phyloP scores from a whole-genome alignment of 2,797 vertebrate genomes.

The Cryptoprocta ferox region DNA sequence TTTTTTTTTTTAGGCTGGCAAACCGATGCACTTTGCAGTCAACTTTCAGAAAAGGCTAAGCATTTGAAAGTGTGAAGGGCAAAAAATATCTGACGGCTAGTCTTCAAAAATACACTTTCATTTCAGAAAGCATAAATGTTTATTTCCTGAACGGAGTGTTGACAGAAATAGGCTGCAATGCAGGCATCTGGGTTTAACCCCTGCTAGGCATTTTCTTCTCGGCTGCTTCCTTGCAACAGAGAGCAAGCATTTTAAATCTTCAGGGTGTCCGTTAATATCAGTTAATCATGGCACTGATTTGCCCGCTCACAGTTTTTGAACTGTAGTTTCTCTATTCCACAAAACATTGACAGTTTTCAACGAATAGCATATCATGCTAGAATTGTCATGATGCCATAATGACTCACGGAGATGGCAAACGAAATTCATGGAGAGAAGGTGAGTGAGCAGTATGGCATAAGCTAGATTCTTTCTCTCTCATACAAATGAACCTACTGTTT shows the following conservation, averaged over 20 bases:
- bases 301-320: constrained; percentile 71
- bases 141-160: constrained; percentile 88
- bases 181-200: constrained; percentile 95
- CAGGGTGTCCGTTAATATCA: constrained; percentile 78
- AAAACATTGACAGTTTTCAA: constrained; percentile 83
- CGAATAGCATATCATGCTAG: constrained; percentile 74
- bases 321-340: constrained; percentile 71
- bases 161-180: constrained; percentile 95
- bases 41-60: constrained; percentile 91
- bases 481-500: constrained; percentile 72
- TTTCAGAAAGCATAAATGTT: constrained; percentile 92
- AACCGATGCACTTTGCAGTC: constrained; percentile 90
- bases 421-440: constrained; percentile 73
- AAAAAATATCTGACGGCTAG: constrained; percentile 91
- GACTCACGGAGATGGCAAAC: constrained; percentile 76
- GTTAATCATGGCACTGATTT: constrained; percentile 83
- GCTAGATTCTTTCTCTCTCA: background rate
- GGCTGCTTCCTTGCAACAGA: constrained; percentile 71
- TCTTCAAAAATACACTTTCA: constrained; percentile 91
- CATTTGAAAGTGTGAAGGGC: constrained; percentile 91
- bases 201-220: constrained; percentile 88
- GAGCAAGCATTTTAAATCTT: constrained; percentile 74
- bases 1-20: constrained; percentile 79
- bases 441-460: constrained; percentile 63
- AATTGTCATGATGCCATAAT: constrained; percentile 80